Base-by-base conservation (phyloP, 2,797 vertebrate species). In the Tauraco hartlaubi region DNA sequence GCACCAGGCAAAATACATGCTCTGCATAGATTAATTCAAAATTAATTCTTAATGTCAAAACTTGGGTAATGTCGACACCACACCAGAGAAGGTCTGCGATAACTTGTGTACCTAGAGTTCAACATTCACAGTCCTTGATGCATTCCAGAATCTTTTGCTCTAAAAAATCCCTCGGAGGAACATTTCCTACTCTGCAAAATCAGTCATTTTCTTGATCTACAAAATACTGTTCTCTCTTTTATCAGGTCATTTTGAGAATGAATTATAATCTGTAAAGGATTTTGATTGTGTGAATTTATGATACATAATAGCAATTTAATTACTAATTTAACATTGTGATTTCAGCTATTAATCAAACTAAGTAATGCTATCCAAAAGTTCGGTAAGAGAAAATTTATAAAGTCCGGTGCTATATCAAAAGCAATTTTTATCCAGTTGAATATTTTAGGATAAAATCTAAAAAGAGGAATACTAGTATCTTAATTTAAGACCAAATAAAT, bases 281-380 rank as follows among this genome's bases (percentile, higher is more conserved):
- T 86, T 82, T 52, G 35, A 84, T 63, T 55, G 26, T 3, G 6
- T 54, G 22, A 71, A 71, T 69, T 82, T 87, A 85, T 54, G 49
- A 66, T 28, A 72, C 1, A 6, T 67, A 85, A 79, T 21, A 90
- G 23, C 69, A 61, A 66, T 73, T 68, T 71, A 72, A 39, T 31
- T 87, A 54, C 31, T 55, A 76, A 63, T 52, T 28, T 71, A 84
- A 46, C 35, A 37, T 26, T 20, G n/a, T 72, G 39, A 0, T 2
- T 85, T 64, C 68, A 80, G 49, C n/a, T 43, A 89, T 83, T 89
- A 92, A 85, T 93, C 56, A 85, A 94, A 73, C 5, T 37, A 76
- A 71, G 31, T 35, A 61, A 64, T 17, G 49, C 7, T 72, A 56
- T 66, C 49, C 75, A 58, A 66, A 72, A 87, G 54, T 72, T 67